Percentiles rank a stretch among this genome's conserved stretches.
Conservation (phyloP, 2,797 vertebrate genomes). For the Poeciliopsis turneri region DNA sequence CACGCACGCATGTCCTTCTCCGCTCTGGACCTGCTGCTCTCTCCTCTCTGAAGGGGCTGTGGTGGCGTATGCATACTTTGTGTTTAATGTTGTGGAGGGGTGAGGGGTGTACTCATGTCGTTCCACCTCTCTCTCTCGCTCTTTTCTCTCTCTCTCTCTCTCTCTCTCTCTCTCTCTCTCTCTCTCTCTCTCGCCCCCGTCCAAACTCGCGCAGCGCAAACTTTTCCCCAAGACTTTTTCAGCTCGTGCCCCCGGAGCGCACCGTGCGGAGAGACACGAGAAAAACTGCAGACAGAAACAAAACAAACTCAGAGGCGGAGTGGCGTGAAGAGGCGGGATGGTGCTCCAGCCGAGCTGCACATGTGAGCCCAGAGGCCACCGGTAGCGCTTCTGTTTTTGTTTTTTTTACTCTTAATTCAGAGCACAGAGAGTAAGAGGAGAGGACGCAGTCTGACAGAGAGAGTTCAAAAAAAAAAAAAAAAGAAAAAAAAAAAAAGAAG, state of each 20-base stretch:
- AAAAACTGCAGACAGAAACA: constrained; percentile 22
- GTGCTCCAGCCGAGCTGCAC: constrained; percentile 68
- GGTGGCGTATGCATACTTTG: constrained; percentile 25
- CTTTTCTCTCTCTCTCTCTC: constrained; percentile 2
- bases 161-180: constrained; percentile 52
- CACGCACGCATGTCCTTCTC: constrained; percentile 50
- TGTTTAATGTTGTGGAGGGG: constrained; percentile 12
- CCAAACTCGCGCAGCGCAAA: constrained; percentile 75
- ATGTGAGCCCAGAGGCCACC: constrained; percentile 73
- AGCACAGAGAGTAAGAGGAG: constrained; percentile 22
- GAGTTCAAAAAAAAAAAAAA: constrained; percentile 5
- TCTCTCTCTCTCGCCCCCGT: constrained; percentile 34
- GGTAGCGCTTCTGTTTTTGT: constrained; percentile 36
- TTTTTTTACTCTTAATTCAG: constrained; percentile 10
- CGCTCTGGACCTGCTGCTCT: constrained; percentile 61
- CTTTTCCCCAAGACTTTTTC: constrained; percentile 58
- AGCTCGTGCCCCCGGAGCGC: constrained; percentile 41
- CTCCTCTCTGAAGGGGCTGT: constrained; percentile 56
- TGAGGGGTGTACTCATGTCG: constrained; percentile 53
- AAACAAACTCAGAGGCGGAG: constrained; percentile 19
- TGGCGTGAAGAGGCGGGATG: constrained; percentile 80
- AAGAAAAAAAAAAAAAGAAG: neutral
- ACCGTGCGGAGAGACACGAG: constrained; percentile 21
- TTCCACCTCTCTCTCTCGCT: constrained; percentile 71
- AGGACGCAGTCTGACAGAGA: constrained; percentile 21